Evolutionary conservation across 2,797 vertebrate species (phyloP), one percentile per base, ranked within the genome.

Genomic region (Tiaroga cobitis): DNA sequence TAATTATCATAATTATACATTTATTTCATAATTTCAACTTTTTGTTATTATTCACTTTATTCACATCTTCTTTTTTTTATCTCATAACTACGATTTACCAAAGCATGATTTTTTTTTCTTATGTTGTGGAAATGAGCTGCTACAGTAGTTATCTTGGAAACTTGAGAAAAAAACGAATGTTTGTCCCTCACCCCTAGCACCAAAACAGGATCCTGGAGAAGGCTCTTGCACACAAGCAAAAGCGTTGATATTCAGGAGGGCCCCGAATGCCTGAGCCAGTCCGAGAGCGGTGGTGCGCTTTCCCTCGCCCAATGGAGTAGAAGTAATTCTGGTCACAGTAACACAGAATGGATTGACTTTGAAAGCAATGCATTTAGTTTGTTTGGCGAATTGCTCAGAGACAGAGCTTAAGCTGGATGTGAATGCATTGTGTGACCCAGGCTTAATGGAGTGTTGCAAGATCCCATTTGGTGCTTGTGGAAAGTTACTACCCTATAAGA

Each of bases 141-240:
- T 6, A 56, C 7, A 34, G 5, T 41, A 24, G 6, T 29, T 8
- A 43, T 32, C 3, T 32, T 39, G 3, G 8, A 61, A 43, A 46
- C 19, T 3, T 43, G 13, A 24, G 3, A 7, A 26, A n/a, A 37
- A 76, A 37, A 54, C 1, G 7, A 29, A 65, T 67, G 10, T 32
- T 43, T 46, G 56, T 63, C 8, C 1, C 56, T 84, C 59, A 90
- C 96, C 96, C 95, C 96, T 96, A 88, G 95, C 95, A 79, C 96
- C 96, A 85, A 96, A 96, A 11, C 95, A 96, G 72, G 95, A 95
- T 1, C 94, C 96, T 84, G 96, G 95, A 5, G 95, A 96, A 54
- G 96, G 95, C 82, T 96, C 96, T 11, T 95, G 93, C 13, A 97
- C 93, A 81, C 96, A 97, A 0, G 96, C 96, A 49, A 97, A 96